Base-by-base conservation (phyloP, 2,888 invertebrate species). In the Hofmannophila pseudospretella region DNA sequence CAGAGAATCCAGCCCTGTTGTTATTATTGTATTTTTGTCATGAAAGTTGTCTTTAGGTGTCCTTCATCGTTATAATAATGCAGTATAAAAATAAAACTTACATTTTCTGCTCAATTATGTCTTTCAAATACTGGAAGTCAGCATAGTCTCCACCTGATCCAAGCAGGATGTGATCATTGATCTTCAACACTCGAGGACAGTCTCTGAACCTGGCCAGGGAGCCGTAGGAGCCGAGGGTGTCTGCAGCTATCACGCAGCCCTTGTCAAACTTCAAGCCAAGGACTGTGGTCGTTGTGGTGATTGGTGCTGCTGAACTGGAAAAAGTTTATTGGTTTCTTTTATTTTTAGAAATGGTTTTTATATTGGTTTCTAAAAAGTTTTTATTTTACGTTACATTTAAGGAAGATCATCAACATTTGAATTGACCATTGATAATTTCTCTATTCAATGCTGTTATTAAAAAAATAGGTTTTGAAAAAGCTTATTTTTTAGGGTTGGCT, bases 111-210 rank as follows among this genome's bases (percentile, higher is more conserved):
- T 96, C 92, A 61, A 98, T 92, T 42, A 94, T 89, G 52, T 93
- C 93, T 63, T 92, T 92, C 39, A 98, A 87, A 70, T 94, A 97
- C 76, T 99, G 99, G 70, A 92, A 99, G 76, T 99, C 99, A 5
- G 97, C 99, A 66, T 96, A 98, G 79, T 99, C 99, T 2, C 99
- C 99, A 37, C 96, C 93, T 36, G 94, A 94, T 0, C 97, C 98
- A 7, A 99, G 80, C 33, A 99, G 88, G 14, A 95, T 96, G 46
- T 93, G 91, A 34, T 96, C 91, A 63, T 99, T 99, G 22, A 99
- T 94, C 80, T 94, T 93, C 62, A 94, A 88, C 4, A 99, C 90
- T 43, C 99, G 90, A 0, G 94, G 91, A 37, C 95, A 92, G 74
- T 95, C 91, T 40, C 95, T 90, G 77, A 92, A 99, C 38, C 98